Evolutionary conservation across 2,113 vertebrate genomes (phyloP).

Genomic region (Cyanoderma ruficeps): DNA sequence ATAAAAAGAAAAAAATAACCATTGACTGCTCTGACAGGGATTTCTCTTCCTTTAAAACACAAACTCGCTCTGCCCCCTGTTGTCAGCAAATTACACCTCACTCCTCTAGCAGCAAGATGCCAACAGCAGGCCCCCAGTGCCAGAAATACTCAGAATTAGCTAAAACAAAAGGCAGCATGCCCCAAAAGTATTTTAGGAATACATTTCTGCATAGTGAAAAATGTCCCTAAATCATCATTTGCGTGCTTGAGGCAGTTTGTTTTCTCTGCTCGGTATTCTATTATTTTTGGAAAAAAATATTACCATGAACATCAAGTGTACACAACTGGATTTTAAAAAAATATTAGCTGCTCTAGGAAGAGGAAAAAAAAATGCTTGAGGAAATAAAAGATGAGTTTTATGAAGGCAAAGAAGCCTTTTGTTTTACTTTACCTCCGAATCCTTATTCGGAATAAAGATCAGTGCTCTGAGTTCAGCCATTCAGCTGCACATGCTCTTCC

Average conservation of each 20-base stretch:
- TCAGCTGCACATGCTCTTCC: not conserved
- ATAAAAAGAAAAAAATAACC: not conserved
- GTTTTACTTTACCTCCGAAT: not conserved
- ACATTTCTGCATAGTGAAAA: not conserved
- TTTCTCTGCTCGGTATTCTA: not conserved
- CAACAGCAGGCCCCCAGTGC: not conserved
- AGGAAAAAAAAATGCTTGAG: not conserved
- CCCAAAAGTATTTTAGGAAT: not conserved
- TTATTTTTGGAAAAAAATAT: not conserved
- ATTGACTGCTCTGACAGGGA: not conserved
- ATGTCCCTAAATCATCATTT: not conserved
- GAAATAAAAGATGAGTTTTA: not conserved
- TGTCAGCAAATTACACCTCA: not conserved
- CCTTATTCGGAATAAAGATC: not conserved
- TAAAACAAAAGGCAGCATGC: not conserved
- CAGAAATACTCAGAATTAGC: not conserved
- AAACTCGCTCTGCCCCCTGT: slow-evolving; percentile 68
- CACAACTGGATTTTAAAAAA: not conserved
- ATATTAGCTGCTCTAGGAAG: not conserved
- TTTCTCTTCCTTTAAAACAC: slow-evolving; percentile 4
- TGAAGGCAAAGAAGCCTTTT: not conserved
- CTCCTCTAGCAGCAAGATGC: not conserved
- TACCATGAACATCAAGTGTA: not conserved
- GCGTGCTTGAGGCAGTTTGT: not conserved
- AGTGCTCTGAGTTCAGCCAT: not conserved